These are phyloP conservation scores for Caenorhabditis uteleia DNA, from an alignment of 2,888 invertebrate genomes.

Conservation along the genomic window DNA sequence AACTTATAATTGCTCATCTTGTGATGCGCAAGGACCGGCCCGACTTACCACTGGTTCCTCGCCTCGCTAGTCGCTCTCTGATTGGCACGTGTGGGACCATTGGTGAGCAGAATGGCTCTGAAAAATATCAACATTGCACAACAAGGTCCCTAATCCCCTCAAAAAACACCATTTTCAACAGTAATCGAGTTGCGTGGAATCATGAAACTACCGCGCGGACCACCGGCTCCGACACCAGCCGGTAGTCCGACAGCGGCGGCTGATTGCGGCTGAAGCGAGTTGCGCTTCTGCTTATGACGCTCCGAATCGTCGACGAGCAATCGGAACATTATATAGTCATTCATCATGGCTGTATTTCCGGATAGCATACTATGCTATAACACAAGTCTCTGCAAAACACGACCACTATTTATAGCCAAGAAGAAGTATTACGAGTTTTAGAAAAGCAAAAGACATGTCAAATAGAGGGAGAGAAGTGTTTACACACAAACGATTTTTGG, in stretches of 20 bases:
- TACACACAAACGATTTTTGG: too few relatives aligned
- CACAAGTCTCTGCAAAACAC: background rate
- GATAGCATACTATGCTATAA: slow-evolving; percentile 44
- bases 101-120: slow-evolving; percentile 63
- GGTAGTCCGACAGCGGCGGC: slow-evolving; percentile 8
- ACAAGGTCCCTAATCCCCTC: too few relatives aligned
- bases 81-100: slow-evolving; percentile 61
- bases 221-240: slow-evolving; percentile 8
- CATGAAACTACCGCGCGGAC: slow-evolving; percentile 29
- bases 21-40: too few relatives aligned
- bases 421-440: background rate
- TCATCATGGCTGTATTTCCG: slow-evolving; percentile 50
- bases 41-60: slow-evolving; percentile 58
- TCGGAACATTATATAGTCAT: slow-evolving; percentile 62
- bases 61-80: slow-evolving; percentile 54
- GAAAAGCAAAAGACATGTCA: background rate
- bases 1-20: slow-evolving; percentile 1
- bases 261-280: slow-evolving; percentile 20
- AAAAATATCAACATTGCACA: slow-evolving; percentile 19
- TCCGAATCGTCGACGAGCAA: slow-evolving; percentile 53
- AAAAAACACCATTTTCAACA: slow-evolving; percentile 18
- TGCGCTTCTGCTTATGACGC: slow-evolving; percentile 33
- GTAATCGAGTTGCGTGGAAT: slow-evolving; percentile 32
- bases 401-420: background rate
- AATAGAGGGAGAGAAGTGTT: too few relatives aligned